These are phyloP conservation scores for Pogonocherus hispidulus DNA, from an alignment of 2,888 invertebrate genomes.

Conservation along the genomic window DNA sequence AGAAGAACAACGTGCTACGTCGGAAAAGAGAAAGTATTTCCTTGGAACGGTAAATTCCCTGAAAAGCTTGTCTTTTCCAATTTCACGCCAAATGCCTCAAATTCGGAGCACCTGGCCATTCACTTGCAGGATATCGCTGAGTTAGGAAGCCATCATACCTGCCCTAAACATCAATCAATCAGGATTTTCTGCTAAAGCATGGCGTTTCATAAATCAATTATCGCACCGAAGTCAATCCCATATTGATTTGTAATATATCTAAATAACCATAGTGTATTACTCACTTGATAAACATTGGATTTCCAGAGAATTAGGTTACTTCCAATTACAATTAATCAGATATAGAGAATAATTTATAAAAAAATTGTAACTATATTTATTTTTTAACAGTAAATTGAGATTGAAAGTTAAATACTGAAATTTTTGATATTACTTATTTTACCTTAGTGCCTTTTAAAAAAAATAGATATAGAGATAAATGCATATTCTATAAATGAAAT, in stretches of 20 bases:
- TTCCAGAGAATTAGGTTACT: too few species aligned
- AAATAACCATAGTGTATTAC: slow-evolving; percentile 9
- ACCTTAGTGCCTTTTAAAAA: too few species aligned
- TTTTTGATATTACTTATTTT: too few species aligned
- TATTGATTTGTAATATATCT: slow-evolving; percentile 29
- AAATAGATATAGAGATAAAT: too few species aligned
- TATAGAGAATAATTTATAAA: too few species aligned
- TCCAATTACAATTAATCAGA: too few species aligned
- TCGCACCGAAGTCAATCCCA: slow-evolving; percentile 28
- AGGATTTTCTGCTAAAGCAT: slow-evolving; percentile 31
- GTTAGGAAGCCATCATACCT: slow-evolving; percentile 35
- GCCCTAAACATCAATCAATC: slow-evolving; percentile 43
- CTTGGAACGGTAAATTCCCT: slow-evolving; percentile 21
- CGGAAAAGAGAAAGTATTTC: slow-evolving; percentile 22
- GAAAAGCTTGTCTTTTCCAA: slow-evolving; percentile 40
- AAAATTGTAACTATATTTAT: too few species aligned
- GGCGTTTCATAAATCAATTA: slow-evolving; percentile 42
- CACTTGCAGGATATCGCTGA: slow-evolving; percentile 42
- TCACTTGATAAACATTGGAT: not conserved
- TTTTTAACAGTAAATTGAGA: too few species aligned
- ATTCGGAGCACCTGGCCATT: slow-evolving; percentile 44
- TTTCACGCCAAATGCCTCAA: slow-evolving; percentile 44
- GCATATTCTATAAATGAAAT: too few species aligned
- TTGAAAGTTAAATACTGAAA: too few species aligned
- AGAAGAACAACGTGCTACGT: slow-evolving; percentile 7